phyloP scores from a whole-genome alignment of 2,797 vertebrate genomes.

The Anisognathus igniventris region DNA sequence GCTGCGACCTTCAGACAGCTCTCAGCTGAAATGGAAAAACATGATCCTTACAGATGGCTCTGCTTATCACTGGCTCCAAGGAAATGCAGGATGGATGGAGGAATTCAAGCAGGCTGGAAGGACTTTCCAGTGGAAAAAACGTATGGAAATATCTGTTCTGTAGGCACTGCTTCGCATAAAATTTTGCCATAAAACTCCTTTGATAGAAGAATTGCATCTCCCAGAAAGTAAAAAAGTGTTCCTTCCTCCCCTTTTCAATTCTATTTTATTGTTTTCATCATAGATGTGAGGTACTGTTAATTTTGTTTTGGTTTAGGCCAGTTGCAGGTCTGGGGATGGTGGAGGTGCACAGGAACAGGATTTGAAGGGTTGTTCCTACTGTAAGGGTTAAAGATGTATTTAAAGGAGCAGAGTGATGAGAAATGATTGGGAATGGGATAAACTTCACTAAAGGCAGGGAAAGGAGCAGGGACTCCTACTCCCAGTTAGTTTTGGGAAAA shows the following conservation, averaged over 20 bases:
- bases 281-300: fast-evolving
- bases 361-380: background rate
- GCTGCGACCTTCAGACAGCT: constrained; percentile 31
- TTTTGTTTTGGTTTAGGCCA: background rate
- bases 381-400: background rate
- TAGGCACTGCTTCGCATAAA: fast-evolving
- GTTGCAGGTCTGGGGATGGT: background rate
- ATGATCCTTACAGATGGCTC: background rate
- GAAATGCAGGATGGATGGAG: background rate
- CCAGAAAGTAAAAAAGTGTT: background rate
- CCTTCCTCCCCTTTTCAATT: background rate
- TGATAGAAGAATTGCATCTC: background rate
- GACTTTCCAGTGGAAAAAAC: background rate
- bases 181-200: background rate
- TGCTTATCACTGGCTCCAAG: background rate
- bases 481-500: fast-evolving
- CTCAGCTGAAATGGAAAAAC: constrained; percentile 17
- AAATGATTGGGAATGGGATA: background rate
- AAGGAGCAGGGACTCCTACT: background rate
- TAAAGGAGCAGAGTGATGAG: background rate
- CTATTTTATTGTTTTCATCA: background rate
- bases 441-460: background rate
- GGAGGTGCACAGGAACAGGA: fast-evolving
- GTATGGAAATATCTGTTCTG: background rate
- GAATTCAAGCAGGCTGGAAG: background rate